Percentiles rank a stretch among this genome's conserved stretches.
Conservation (phyloP, 2,113 vertebrate species). For the Taurulus bubalis region DNA sequence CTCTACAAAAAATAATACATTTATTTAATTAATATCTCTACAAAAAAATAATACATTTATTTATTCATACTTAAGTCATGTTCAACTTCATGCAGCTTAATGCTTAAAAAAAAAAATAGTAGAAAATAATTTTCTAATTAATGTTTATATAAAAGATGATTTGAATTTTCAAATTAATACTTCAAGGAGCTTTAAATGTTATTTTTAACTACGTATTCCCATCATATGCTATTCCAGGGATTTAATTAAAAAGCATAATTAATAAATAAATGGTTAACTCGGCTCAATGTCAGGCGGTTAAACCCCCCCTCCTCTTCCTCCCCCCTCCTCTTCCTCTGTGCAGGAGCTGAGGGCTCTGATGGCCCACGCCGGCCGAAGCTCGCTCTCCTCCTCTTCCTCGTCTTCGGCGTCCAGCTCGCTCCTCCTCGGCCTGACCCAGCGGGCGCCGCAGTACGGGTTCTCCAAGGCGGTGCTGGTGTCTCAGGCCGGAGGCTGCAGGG, state of each 20-base stretch:
- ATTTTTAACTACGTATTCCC: background rate
- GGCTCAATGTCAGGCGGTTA: too few relatives aligned
- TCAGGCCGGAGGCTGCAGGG: conserved; percentile 89
- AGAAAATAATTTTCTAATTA: too few relatives aligned
- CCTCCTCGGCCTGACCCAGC: conserved; percentile 71
- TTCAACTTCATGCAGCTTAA: too few relatives aligned
- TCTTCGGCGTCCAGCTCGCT: conserved; percentile 4
- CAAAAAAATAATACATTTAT: too few relatives aligned
- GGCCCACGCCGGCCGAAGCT: conserved; percentile 72
- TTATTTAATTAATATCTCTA: too few relatives aligned
- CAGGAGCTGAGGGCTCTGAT: conserved; percentile 90
- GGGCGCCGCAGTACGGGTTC: conserved; percentile 86
- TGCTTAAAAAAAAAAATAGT: too few relatives aligned
- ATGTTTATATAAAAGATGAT: background rate
- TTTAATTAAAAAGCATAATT: background rate
- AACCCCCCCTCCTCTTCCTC: background rate
- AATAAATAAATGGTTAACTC: background rate
- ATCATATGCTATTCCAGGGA: background rate
- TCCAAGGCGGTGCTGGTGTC: conserved; percentile 90
- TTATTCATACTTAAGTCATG: too few relatives aligned
- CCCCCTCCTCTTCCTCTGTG: background rate
- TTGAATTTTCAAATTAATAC: background rate
- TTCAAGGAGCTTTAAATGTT: background rate
- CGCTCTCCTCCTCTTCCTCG: conserved; percentile 59
- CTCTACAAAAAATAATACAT: too few relatives aligned